These are phyloP conservation scores for Drosophila fulvimacula DNA, from an alignment of 2,888 invertebrate species.

Conservation along the genomic window DNA sequence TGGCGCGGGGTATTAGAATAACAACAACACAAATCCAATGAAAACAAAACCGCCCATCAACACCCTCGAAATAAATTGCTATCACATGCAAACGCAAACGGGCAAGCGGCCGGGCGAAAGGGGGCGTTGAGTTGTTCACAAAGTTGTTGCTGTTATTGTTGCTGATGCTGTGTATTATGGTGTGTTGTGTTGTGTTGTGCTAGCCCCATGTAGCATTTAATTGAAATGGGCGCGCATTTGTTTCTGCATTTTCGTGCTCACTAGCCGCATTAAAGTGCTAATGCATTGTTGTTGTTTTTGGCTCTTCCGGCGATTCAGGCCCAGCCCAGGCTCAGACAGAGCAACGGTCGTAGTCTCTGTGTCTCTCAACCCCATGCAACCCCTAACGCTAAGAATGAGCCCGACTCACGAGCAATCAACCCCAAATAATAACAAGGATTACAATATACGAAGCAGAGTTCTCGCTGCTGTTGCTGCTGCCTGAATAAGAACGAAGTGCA, in stretches of 20 bases:
- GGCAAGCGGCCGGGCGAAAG: slow-evolving; percentile 2
- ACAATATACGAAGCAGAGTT: slow-evolving; percentile 46
- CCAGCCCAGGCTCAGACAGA: slow-evolving; percentile 9
- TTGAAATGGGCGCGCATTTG: slow-evolving; percentile 79
- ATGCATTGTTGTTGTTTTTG: slow-evolving; percentile 82
- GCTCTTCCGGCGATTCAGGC: slow-evolving; percentile 36
- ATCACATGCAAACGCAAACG: slow-evolving; percentile 34
- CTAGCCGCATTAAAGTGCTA: slow-evolving; percentile 81
- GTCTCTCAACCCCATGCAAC: slow-evolving; percentile 50
- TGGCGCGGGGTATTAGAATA: slow-evolving; percentile 71
- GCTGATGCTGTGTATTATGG: slow-evolving; percentile 45
- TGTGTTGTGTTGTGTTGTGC: slow-evolving; percentile 31
- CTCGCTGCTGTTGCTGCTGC: slow-evolving; percentile 17
- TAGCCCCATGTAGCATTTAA: slow-evolving; percentile 73
- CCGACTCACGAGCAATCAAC: slow-evolving; percentile 73
- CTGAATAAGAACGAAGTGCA: slow-evolving; percentile 58
- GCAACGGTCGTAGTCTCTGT: slow-evolving; percentile 9
- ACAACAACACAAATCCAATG: slow-evolving; percentile 81
- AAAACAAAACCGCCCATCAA: slow-evolving; percentile 84
- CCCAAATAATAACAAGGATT: slow-evolving; percentile 77
- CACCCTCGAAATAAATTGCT: slow-evolving; percentile 77
- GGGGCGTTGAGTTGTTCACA: slow-evolving; percentile 30
- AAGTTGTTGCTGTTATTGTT: slow-evolving; percentile 50
- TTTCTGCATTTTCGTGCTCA: slow-evolving; percentile 77
- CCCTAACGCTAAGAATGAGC: slow-evolving; percentile 49